Evolutionary conservation across 2,888 invertebrate species (phyloP).

Genomic region (Aspidiotus destructor): DNA sequence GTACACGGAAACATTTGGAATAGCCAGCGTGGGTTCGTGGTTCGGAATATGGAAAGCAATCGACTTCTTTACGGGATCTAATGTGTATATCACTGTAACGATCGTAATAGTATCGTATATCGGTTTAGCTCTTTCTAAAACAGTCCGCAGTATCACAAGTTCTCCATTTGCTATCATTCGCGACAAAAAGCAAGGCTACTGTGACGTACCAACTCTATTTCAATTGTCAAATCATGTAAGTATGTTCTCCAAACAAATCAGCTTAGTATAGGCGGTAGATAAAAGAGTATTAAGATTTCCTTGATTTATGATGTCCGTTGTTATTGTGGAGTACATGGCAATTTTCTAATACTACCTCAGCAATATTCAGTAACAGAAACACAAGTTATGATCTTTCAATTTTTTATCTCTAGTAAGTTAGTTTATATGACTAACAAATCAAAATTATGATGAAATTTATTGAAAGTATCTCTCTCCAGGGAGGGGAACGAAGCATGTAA

Average conservation of each 20-base stretch:
- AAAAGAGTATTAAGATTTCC: no score
- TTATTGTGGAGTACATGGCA: no score
- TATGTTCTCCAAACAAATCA: not conserved
- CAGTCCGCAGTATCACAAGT: slow-evolving; percentile 68
- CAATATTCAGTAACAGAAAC: no score
- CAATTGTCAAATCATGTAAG: slow-evolving; percentile 58
- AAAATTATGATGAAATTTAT: no score
- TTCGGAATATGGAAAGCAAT: slow-evolving; percentile 71
- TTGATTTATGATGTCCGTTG: no score
- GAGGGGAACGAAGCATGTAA: no score
- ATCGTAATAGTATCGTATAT: slow-evolving; percentile 58
- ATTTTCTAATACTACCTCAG: no score
- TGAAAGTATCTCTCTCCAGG: no score
- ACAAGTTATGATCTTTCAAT: no score
- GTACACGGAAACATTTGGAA: slow-evolving; percentile 65
- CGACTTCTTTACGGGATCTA: slow-evolving; percentile 56
- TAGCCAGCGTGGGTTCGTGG: slow-evolving; percentile 80
- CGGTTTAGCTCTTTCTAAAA: slow-evolving; percentile 58
- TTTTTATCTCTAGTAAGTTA: no score
- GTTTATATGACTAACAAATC: no score
- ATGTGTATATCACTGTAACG: slow-evolving; percentile 50
- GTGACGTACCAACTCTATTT: slow-evolving; percentile 76
- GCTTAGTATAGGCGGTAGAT: no score
- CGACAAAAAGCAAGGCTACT: slow-evolving; percentile 67
- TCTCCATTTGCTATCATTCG: slow-evolving; percentile 69